Evolutionary conservation across 1,140 invertebrate genomes (phyloP).

Genomic region (Drosophila santomea): DNA sequence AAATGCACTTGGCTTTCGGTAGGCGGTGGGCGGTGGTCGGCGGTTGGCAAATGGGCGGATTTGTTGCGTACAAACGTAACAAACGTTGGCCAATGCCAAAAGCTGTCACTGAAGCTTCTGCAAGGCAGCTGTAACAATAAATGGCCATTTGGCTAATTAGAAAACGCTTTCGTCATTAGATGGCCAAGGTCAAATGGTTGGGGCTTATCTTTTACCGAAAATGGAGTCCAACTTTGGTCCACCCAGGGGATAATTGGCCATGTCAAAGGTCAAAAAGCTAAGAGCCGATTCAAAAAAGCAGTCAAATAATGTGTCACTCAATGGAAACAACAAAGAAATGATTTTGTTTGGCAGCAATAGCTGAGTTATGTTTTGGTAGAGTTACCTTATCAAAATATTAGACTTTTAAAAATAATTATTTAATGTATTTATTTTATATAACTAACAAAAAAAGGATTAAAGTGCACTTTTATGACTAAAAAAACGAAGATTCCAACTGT

Average conservation of each 20-base stretch:
- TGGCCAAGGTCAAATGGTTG: conserved; percentile 32
- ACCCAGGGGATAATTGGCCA: neutral
- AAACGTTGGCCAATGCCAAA: conserved; percentile 60
- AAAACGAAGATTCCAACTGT: neutral
- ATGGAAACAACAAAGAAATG: too few species aligned
- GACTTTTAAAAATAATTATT: too few species aligned
- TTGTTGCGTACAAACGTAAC: conserved; percentile 54
- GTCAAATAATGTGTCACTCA: neutral
- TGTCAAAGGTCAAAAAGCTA: conserved; percentile 20
- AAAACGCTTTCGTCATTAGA: conserved; percentile 39
- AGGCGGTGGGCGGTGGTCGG: conserved; percentile 1
- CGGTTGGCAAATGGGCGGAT: conserved; percentile 12
- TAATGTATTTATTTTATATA: too few species aligned
- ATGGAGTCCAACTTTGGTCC: neutral
- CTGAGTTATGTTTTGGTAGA: too few species aligned
- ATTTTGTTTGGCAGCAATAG: too few species aligned
- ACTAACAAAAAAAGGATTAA: too few species aligned
- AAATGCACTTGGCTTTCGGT: conserved; percentile 56
- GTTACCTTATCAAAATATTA: too few species aligned
- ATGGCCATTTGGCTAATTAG: conserved; percentile 73
- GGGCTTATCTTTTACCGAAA: conserved; percentile 16
- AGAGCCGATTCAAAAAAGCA: neutral
- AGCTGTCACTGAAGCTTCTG: conserved; percentile 29
- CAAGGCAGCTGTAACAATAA: conserved; percentile 43
- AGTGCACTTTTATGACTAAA: neutral